Evolutionary conservation across 2,888 invertebrate genomes (phyloP), one percentile per base, ranked within the genome.

Genomic region (Ectemnius lituratus): DNA sequence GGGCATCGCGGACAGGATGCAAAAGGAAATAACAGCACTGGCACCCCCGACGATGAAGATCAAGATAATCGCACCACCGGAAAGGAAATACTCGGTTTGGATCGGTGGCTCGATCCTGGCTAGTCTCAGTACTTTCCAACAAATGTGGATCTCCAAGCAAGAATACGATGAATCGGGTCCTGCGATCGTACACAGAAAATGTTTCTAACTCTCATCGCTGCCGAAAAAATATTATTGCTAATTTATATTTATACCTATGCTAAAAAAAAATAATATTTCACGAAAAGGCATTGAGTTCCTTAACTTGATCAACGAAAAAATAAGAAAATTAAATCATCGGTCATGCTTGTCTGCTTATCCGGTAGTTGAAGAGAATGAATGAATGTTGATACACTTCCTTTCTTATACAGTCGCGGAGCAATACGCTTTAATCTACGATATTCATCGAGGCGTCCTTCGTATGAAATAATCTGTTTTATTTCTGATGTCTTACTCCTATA

Each of bases 111-210:
- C 92, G 62, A 92, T 92, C 82, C 88, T 92, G 66, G 92, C 92
- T 16, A 91, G 91, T 70, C 87, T 92, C 23, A 91, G 91, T 64
- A 92, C 92, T 68, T 92, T 92, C 89, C 91, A 92, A 74, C 91
- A 92, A 82, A 92, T 92, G 92, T 92, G 92, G 92, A 92, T 92
- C 80, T 91, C 91, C 64, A 92, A 92, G 78, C 91, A 92, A 74
- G 92, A 92, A 68, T 92, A 92, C 85, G 92, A 92, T 75, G 92
- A 92, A 76, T 91, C 91, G 52, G 92, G 92, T 28, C 92, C 92
- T 1, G 90, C 90, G 47, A 92, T 92, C 70, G 92, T 92, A 49
- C 92, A 92, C 88, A 86, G 91, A 78, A 92, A 92, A 82, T 92
- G 92, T 85, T 92, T 92, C 87, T 92, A 91, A 68, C 20, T 52